Percentiles rank a stretch among this genome's conserved stretches.
Evolutionary conservation across 2,888 invertebrate genomes (phyloP).

Genomic region (Catocala fraxini): DNA sequence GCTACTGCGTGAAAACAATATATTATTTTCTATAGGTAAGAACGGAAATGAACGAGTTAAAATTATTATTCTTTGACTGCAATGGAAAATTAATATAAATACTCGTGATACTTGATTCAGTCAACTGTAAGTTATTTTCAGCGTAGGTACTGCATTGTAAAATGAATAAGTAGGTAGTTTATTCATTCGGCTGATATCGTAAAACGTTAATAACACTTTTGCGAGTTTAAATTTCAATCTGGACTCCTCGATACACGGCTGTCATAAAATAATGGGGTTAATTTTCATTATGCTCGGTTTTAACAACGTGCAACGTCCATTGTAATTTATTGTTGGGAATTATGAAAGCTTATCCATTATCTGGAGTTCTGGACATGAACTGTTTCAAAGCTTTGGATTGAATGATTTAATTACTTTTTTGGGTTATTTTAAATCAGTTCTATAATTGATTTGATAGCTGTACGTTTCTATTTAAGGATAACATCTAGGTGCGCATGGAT

Average conservation of each 20-base stretch:
- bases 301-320: neutral
- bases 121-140: no score
- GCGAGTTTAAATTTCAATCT: conserved; percentile 2
- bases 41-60: no score
- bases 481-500: no score
- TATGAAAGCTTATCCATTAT: neutral
- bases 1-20: no score
- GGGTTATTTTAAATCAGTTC: neutral
- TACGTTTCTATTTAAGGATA: no score
- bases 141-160: no score
- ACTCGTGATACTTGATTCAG: no score
- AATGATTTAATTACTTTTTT: neutral
- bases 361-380: neutral
- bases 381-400: neutral
- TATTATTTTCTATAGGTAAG: no score
- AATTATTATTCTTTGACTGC: no score
- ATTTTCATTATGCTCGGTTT: conserved; percentile 6
- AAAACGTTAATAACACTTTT: conserved; percentile 15
- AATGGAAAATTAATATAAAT: no score
- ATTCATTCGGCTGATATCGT: conserved; percentile 9
- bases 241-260: conserved; percentile 9
- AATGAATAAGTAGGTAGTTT: conserved; percentile 6
- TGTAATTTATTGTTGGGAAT: conserved; percentile 5
- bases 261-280: conserved; percentile 21
- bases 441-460: no score